Percentiles rank a stretch among this genome's conserved stretches.
These are phyloP conservation scores for Oostethus manadensis DNA, from an alignment of 2,113 vertebrate species.

Conservation along the genomic window DNA sequence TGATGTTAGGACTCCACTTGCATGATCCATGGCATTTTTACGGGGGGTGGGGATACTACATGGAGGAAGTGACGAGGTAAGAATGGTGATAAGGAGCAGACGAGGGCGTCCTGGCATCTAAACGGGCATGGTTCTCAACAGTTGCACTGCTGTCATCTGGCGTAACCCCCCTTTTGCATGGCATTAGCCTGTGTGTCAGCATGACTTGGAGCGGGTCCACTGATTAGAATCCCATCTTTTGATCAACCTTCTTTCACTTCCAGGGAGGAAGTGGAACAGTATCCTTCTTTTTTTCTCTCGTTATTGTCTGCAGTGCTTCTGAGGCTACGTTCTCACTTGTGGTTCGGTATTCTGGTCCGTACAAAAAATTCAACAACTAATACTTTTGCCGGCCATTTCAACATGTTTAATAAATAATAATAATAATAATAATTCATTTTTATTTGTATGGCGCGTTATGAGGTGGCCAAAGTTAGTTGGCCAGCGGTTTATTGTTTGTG, in stretches of 20 bases:
- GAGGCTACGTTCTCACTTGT: no score
- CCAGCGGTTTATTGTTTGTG: no score
- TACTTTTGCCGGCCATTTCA: no score
- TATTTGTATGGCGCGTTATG: no score
- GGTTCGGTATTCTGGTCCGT: no score
- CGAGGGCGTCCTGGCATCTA: slow-evolving; percentile 40
- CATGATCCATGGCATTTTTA: slow-evolving; percentile 21
- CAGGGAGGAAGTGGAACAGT: neutral
- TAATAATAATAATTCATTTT: no score
- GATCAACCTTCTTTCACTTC: neutral
- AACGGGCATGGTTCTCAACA: slow-evolving; percentile 35
- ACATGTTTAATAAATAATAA: no score
- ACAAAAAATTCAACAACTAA: no score
- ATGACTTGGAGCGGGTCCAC: neutral
- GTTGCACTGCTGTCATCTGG: slow-evolving; percentile 43
- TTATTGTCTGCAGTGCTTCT: no score
- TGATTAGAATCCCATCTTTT: neutral
- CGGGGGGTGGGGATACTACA: slow-evolving; percentile 9
- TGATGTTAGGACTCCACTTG: neutral
- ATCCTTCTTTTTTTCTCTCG: no score
- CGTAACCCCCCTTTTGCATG: slow-evolving; percentile 44
- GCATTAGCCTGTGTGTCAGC: slow-evolving; percentile 20
- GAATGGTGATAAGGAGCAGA: slow-evolving; percentile 31
- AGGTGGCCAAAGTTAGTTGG: no score
- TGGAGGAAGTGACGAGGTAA: slow-evolving; percentile 5